Evolutionary conservation across 2,113 vertebrate species (phyloP), one percentile per base, ranked within the genome.

Genomic region (Lophotis ruficrista): DNA sequence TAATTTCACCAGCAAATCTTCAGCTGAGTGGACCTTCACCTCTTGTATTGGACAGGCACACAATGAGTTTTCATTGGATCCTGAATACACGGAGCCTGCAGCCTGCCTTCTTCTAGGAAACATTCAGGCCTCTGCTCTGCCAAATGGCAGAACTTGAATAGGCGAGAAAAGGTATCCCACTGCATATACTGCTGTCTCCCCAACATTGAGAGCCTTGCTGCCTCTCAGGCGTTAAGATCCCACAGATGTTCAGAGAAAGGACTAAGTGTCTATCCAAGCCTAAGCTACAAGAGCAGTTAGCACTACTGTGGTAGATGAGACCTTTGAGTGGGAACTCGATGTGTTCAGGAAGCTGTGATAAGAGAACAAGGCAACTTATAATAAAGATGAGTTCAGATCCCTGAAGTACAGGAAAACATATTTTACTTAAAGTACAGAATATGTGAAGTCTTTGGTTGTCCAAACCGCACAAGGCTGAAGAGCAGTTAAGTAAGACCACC

Each of bases 281-380:
- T 72, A 13, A 72, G 3, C 33, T 73, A 45, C 23, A 35, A 53
- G n/a, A 21, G 21, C 35, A 83, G 43, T 35, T 56, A 33, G 16
- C 2, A 7, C 10, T 41, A 30, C 43, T 41, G 11, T 7, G 21
- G 11, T 71, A 57, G 33, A 28, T 9, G 9, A 14, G 30, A 60
- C 30, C 14, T 64, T 38, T 53, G 30, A 53, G 25, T 33, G 28
- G 6, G 27, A 47, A 28, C 24, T 56, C 0, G 0, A 3, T n/a
- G 14, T 57, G 24, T 6, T 53, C 45, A 9, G 50, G 28, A 72
- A 69, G 16, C 6, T 69, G 28, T 21, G 11, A 78, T 35, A 72
- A 48, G 12, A 57, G 12, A 41, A 6, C 9, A 62, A 53, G 4
- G 6, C 11, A 77, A 56, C 33, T 61, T 71, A 31, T 80, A 15